Evolutionary conservation across 2,797 vertebrate species (phyloP), one percentile per base, ranked within the genome.

Genomic region (Alfaro cultratus): DNA sequence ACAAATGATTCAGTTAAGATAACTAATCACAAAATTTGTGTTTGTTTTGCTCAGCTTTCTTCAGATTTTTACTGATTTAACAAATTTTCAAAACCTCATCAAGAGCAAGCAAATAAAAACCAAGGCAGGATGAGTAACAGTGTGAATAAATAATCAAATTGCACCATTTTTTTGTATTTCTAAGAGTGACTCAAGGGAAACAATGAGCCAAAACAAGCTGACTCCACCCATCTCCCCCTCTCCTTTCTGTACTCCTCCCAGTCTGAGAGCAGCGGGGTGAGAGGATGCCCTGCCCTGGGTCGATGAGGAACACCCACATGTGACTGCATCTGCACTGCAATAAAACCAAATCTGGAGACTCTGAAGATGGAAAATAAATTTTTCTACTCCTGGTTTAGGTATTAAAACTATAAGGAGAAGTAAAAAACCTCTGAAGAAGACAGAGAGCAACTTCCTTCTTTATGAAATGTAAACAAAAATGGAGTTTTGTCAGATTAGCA

Each of bases 141-240:
- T 62, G 34, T 60, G n/a, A 26, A 23, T 9, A 67, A 10, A 39
- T 68, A 68, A 67, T 67, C 0, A 68, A 68, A 68, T 1, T 41
- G 21, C n/a, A 9, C 26, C 5, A 29, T n/a, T 29, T n/a, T 34
- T 31, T 43, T 75, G 31, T 36, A 5, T 68, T 23, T 75, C 26
- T 55, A 84, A 84, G 81, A 83, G 84, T 85, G 86, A 87, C 76
- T 86, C 46, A 68, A 91, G 89, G 91, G 93, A 94, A 90, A 84
- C 78, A 76, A 87, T 83, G 78, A 87, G 88, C 76, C 82, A 84
- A 87, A 82, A 88, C 83, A 90, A 85, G 79, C 81, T 60, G 29
- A 39, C 53, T 26, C 10, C 0, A 53, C 79, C 74, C 79, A 43
- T 21, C 29, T 75, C 31, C 67, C 34, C 23, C 45, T 53, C 57